These are phyloP conservation scores for Corapipo altera DNA, from an alignment of 2,113 vertebrate genomes.

Conservation along the genomic window DNA sequence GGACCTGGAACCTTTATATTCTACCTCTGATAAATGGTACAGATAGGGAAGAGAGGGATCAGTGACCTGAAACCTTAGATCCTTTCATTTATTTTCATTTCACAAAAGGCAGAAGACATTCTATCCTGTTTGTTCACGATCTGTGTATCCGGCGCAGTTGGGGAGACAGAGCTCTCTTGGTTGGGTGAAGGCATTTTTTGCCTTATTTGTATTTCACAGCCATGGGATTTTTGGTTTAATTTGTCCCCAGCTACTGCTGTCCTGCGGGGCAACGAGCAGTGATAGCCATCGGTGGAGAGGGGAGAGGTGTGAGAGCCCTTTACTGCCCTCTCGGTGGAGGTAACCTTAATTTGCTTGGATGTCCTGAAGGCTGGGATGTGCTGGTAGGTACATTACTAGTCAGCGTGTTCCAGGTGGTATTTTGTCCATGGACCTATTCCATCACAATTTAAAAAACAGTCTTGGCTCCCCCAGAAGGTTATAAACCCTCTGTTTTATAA, in stretches of 20 bases:
- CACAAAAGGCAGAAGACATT: conserved; percentile 72
- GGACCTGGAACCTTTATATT: conserved; percentile 61
- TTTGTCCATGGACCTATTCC: background rate
- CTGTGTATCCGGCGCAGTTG: conserved; percentile 57
- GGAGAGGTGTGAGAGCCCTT: background rate
- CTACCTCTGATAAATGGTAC: conserved; percentile 69
- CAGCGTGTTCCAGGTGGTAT: background rate
- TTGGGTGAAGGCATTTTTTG: conserved; percentile 39
- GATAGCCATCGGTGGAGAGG: background rate
- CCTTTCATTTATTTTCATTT: conserved; percentile 72
- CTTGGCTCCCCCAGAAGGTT: background rate
- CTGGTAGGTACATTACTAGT: rapidly evolving
- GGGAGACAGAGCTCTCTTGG: conserved; percentile 32
- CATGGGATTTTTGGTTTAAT: conserved; percentile 31
- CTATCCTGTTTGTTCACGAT: conserved; percentile 68
- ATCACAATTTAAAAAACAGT: background rate
- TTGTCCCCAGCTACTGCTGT: background rate
- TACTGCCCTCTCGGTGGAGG: background rate
- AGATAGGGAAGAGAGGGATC: conserved; percentile 67
- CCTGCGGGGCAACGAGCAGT: background rate
- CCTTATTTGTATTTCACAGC: conserved; percentile 61
- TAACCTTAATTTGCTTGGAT: background rate
- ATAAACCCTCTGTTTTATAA: background rate
- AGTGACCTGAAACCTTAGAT: conserved; percentile 72
- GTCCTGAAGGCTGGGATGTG: background rate